Percentiles rank a stretch among this genome's conserved stretches.
phyloP scores from a whole-genome alignment of 2,797 vertebrate genomes.

The Eulemur coronatus region DNA sequence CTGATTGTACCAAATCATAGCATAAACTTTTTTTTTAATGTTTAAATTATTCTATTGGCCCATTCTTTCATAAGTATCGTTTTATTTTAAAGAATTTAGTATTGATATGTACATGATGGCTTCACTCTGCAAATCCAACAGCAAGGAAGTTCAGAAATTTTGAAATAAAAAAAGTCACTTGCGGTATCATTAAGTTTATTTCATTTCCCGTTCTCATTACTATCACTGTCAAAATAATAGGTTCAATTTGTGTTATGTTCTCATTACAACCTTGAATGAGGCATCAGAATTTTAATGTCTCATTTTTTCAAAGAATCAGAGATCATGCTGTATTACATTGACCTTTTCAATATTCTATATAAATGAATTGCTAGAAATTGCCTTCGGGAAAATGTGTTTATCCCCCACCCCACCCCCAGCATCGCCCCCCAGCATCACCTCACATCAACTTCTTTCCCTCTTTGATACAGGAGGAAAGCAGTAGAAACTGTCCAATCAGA shows the following conservation, averaged over 20 bases:
- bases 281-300: slow-evolving; percentile 79
- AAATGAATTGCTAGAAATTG: slow-evolving; percentile 51
- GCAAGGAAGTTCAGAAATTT: slow-evolving; percentile 41
- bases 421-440: neutral
- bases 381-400: slow-evolving; percentile 64
- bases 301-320: slow-evolving; percentile 77
- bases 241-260: slow-evolving; percentile 76
- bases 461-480: slow-evolving; percentile 41
- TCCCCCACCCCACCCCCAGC: neutral
- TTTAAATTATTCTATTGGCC: neutral
- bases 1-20: neutral
- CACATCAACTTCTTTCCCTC: neutral
- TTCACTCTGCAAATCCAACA: slow-evolving; percentile 37
- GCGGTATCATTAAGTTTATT: slow-evolving; percentile 74
- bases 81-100: neutral
- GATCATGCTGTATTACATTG: slow-evolving; percentile 56
- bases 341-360: slow-evolving; percentile 83
- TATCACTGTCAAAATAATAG: slow-evolving; percentile 81
- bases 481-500: slow-evolving; percentile 29
- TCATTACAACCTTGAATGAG: slow-evolving; percentile 77
- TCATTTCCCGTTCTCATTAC: slow-evolving; percentile 77
- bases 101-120: neutral
- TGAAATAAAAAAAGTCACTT: slow-evolving; percentile 51
- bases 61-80: neutral
- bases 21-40: neutral